These are phyloP conservation scores for Strix uralensis DNA, from an alignment of 2,113 vertebrate species.

Conservation along the genomic window DNA sequence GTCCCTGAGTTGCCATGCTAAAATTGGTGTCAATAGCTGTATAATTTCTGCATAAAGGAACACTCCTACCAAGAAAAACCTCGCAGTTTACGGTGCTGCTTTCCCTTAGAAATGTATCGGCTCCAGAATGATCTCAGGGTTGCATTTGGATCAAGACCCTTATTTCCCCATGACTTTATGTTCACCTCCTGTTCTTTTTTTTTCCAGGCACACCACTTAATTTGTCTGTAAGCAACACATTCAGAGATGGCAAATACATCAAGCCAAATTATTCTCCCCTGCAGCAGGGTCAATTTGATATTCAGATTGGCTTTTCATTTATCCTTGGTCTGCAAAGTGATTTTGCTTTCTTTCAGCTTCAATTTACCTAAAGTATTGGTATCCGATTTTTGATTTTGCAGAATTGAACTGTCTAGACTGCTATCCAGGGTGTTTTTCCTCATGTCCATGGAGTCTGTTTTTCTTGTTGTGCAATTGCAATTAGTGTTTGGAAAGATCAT, in stretches of 20 bases:
- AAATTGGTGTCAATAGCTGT: not conserved
- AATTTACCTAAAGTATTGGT: not conserved
- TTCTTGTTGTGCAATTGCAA: slow-evolving; percentile 10
- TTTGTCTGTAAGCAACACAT: not conserved
- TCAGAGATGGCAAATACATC: not conserved
- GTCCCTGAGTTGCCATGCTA: not conserved
- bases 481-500: not conserved
- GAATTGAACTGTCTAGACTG: slow-evolving; percentile 2
- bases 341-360: slow-evolving; percentile 51
- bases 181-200: not conserved
- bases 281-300: slow-evolving; percentile 37
- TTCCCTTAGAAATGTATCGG: not conserved
- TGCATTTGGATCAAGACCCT: not conserved
- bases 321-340: slow-evolving; percentile 16
- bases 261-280: slow-evolving; percentile 41
- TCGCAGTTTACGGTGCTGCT: not conserved
- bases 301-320: slow-evolving; percentile 52
- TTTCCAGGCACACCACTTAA: not conserved
- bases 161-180: not conserved
- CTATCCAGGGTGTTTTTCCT: not conserved
- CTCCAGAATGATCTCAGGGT: not conserved
- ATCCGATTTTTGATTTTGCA: slow-evolving; percentile 46
- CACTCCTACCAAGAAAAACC: not conserved
- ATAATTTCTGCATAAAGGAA: slow-evolving; percentile 25
- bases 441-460: not conserved